Evolutionary conservation across 2,888 invertebrate species (phyloP).

Genomic region (Ophonus ardosiacus): DNA sequence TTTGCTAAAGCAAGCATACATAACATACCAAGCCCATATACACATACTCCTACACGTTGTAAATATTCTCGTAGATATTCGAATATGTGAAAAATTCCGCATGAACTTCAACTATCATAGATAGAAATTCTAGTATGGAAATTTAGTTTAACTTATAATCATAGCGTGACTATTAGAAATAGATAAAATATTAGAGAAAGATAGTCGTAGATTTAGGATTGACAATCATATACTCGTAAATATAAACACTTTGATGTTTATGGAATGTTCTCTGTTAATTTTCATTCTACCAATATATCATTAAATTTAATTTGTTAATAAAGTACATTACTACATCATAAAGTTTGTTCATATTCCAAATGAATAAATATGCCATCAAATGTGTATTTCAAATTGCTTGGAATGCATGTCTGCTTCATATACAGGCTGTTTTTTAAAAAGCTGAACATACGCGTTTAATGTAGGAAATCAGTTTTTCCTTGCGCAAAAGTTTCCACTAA

Average conservation of each 20-base stretch:
- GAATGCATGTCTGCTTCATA: too few relatives aligned
- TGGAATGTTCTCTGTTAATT: not conserved
- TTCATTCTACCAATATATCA: not conserved
- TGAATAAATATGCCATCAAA: too few relatives aligned
- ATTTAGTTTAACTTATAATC: not conserved
- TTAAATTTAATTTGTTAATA: not conserved
- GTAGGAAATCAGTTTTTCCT: too few relatives aligned
- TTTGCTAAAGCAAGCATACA: not conserved
- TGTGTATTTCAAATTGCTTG: too few relatives aligned
- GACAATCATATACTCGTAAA: not conserved
- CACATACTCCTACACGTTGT: not conserved
- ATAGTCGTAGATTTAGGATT: not conserved
- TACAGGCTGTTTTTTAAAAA: too few relatives aligned
- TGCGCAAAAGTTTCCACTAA: too few relatives aligned
- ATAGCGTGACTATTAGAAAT: not conserved
- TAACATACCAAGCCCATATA: not conserved
- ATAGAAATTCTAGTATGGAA: not conserved
- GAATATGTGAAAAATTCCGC: not conserved
- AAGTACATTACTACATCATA: not conserved
- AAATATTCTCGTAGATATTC: not conserved
- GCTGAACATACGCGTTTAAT: too few relatives aligned
- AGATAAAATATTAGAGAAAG: not conserved
- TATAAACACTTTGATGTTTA: not conserved
- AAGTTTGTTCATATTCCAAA: too few relatives aligned
- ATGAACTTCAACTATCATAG: not conserved